These are phyloP conservation scores for Oscheius sp. DNA, from an alignment of 2,888 invertebrate species.

Conservation along the genomic window DNA sequence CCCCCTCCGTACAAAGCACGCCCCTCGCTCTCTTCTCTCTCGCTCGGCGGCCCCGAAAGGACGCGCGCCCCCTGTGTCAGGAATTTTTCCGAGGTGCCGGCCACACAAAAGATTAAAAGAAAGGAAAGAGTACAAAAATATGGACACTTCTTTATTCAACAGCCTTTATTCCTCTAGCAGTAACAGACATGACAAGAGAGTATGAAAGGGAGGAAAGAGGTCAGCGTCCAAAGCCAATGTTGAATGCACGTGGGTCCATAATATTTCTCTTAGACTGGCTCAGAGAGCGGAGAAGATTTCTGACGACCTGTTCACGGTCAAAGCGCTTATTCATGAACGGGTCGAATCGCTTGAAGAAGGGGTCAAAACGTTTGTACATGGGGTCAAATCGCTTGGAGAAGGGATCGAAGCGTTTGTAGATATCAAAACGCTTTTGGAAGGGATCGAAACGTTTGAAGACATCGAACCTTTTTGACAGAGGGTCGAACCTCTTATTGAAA, in stretches of 20 bases:
- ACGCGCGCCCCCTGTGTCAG: slow-evolving; percentile 30
- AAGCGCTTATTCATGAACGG: slow-evolving; percentile 42
- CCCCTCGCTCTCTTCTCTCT: slow-evolving; percentile 12
- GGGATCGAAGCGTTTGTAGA: slow-evolving; percentile 43
- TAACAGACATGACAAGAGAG: neutral
- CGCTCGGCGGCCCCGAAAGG: slow-evolving; percentile 30
- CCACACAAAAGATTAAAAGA: neutral
- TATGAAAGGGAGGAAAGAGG: neutral
- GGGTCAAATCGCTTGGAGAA: slow-evolving; percentile 43
- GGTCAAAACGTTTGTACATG: slow-evolving; percentile 41
- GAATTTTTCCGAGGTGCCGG: slow-evolving; percentile 19
- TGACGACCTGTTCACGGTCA: slow-evolving; percentile 33
- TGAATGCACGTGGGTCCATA: slow-evolving; percentile 43
- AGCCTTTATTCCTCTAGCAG: slow-evolving; percentile 24
- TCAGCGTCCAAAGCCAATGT: slow-evolving; percentile 41
- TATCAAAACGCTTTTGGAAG: slow-evolving; percentile 33
- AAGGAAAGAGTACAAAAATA: neutral
- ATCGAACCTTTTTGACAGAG: slow-evolving; percentile 16
- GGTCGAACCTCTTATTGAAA: slow-evolving; percentile 30
- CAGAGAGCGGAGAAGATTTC: slow-evolving; percentile 21
- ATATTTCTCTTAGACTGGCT: slow-evolving; percentile 41
- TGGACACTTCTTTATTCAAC: slow-evolving; percentile 12
- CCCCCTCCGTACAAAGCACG: slow-evolving; percentile 33
- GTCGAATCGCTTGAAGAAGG: slow-evolving; percentile 41
- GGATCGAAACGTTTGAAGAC: slow-evolving; percentile 30